phyloP scores from a whole-genome alignment of 2,113 vertebrate genomes.

The Scopus umbretta region DNA sequence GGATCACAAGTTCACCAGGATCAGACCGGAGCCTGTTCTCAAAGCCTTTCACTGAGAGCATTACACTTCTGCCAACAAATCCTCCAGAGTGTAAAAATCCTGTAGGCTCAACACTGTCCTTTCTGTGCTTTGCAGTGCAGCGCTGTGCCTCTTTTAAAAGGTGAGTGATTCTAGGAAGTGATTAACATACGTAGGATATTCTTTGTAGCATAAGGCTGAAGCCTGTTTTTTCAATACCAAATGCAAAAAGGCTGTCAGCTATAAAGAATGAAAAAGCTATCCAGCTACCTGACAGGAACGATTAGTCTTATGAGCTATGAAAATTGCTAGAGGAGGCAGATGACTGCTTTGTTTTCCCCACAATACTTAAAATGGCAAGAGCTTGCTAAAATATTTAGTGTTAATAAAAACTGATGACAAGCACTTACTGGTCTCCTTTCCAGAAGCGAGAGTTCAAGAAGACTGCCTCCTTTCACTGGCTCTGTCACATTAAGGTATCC shows the following conservation, averaged over 20 bases:
- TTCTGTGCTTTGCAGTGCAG: neutral
- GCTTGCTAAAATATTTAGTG: slow-evolving; percentile 23
- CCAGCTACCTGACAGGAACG: neutral
- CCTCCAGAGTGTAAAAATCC: neutral
- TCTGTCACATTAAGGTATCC: neutral
- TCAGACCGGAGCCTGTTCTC: neutral
- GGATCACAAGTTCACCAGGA: neutral
- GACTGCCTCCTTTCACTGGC: neutral
- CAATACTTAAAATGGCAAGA: slow-evolving; percentile 12
- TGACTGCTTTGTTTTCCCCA: slow-evolving; percentile 5
- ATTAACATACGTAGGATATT: slow-evolving; percentile 23
- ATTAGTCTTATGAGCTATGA: neutral
- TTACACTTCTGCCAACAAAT: neutral
- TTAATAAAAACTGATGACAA: slow-evolving; percentile 6
- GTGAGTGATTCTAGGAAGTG: slow-evolving; percentile 11
- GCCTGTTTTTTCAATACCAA: neutral
- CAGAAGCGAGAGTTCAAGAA: neutral
- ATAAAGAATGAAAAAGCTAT: neutral
- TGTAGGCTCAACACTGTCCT: neutral
- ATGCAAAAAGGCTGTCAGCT: neutral
- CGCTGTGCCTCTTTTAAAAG: neutral
- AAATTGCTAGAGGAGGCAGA: neutral
- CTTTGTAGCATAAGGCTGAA: neutral
- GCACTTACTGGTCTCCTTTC: neutral
- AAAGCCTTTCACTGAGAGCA: neutral